phyloP scores from a whole-genome alignment of 2,888 invertebrate species.

The Aspidapion aeneum region DNA sequence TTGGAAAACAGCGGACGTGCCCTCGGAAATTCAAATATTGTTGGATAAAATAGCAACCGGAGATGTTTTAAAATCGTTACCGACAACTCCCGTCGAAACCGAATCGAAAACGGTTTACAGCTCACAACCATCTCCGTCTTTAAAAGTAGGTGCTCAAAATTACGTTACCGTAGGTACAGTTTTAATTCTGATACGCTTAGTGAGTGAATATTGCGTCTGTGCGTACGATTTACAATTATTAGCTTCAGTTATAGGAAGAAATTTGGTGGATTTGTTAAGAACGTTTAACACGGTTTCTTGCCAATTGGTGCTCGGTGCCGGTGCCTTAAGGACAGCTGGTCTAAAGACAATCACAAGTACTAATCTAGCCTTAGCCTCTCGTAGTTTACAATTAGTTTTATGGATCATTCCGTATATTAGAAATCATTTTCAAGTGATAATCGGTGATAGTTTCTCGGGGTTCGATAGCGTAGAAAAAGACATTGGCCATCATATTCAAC shows the following conservation, averaged over 20 bases:
- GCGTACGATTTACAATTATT: conserved; percentile 74
- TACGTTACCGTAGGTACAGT: conserved; percentile 79
- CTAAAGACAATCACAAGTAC: conserved; percentile 92
- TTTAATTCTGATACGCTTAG: conserved; percentile 82
- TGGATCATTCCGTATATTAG: conserved; percentile 75
- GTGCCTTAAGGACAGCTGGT: conserved; percentile 92
- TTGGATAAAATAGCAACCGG: conserved; percentile 59
- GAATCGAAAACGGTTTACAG: conserved; percentile 44
- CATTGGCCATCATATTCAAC: conserved; percentile 84
- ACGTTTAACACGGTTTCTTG: conserved; percentile 87
- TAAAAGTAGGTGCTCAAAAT: conserved; percentile 50
- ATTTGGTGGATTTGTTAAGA: conserved; percentile 84
- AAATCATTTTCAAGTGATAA: conserved; percentile 62
- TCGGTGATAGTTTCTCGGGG: conserved; percentile 52
- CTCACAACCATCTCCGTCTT: conserved; percentile 53
- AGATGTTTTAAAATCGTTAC: conserved; percentile 44
- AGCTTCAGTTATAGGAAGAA: conserved; percentile 75
- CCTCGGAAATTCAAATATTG: conserved; percentile 82
- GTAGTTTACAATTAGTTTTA: conserved; percentile 77
- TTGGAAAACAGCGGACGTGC: conserved; percentile 93
- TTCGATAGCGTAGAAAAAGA: conserved; percentile 75
- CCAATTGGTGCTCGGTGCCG: conserved; percentile 94
- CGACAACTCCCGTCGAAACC: conserved; percentile 44
- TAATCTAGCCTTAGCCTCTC: conserved; percentile 83
- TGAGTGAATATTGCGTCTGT: conserved; percentile 88